Evolutionary conservation across 2,888 invertebrate genomes (phyloP), one percentile per base, ranked within the genome.

Genomic region (Lasioglossum morio): DNA sequence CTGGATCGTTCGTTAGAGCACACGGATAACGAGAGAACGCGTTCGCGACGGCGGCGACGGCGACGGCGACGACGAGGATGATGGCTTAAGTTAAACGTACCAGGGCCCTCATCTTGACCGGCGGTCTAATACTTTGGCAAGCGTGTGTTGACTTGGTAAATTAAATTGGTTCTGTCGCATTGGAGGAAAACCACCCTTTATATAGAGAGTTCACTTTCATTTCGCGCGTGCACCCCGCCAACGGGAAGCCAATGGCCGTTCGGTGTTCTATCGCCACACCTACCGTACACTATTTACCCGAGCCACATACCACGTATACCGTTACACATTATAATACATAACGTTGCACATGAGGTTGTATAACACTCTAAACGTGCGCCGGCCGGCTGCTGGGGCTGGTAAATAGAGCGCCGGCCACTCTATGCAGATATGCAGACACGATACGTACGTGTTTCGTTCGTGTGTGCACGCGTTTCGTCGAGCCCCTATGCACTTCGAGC

Each of bases 131-230:
- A 91, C 90, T 91, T 90, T 89, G 83, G 87, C 89, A 87, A 84
- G 88, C n/a, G 72, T 66, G 40, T 87, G 87, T 79, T 87, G 88
- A 89, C 86, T 73, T 83, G 91, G 87, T 86, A 92, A 93, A 93
- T 92, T 88, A 92, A 92, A 93, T 91, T 89, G 88, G 88, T 92
- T 94, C 93, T 94, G 94, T 90, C 87, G 89, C 81, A 89, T 91
- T 83, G 81, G 84, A 86, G 77, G 81, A 92, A 95, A 95, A 93
- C 93, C 92, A 95, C 95, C 95, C 95, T 95, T 95, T 95, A 95
- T 95, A 95, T 95, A 95, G 95, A 93, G 92, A 95, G 94, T 94
- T 94, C 91, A 95, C 95, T 95, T 95, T 95, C 95, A 95, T 95
- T 95, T 94, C 90, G 88, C 88, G 79, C 91, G 88, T 89, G 88